These are phyloP conservation scores for Todiramphus saurophagus DNA, from an alignment of 2,113 vertebrate species.

Conservation along the genomic window DNA sequence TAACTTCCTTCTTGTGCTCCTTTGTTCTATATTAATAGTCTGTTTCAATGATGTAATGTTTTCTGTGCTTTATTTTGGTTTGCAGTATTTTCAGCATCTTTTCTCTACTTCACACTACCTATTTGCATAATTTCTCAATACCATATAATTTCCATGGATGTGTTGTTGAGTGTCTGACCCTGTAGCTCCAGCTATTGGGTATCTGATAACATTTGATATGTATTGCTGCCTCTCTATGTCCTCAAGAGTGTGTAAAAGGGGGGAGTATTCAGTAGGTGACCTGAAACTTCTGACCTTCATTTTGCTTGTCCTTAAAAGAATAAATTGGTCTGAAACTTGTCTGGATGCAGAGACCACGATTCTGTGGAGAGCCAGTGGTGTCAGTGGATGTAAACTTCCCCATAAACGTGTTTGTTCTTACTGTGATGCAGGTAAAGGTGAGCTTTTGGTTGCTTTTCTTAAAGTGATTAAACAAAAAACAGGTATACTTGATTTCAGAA, in stretches of 20 bases:
- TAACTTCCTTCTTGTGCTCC: not conserved
- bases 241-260: not conserved
- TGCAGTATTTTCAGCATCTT: not conserved
- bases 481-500: not conserved
- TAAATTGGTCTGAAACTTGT: not conserved
- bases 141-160: not conserved
- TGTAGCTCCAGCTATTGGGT: not conserved
- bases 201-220: not conserved
- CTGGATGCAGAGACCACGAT: not conserved
- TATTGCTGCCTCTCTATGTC: not conserved
- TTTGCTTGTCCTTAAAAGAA: not conserved
- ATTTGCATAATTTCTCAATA: not conserved
- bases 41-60: not conserved
- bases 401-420: not conserved
- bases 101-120: too few species aligned
- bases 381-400: not conserved
- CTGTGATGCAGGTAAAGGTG: not conserved
- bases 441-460: not conserved
- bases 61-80: not conserved
- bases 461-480: not conserved
- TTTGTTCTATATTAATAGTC: not conserved
- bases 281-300: not conserved
- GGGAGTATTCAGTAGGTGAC: not conserved
- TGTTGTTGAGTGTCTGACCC: not conserved
- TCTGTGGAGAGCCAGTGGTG: not conserved